These are phyloP conservation scores for Microcebus griseorufus DNA, from an alignment of 2,113 vertebrate species.

Conservation along the genomic window DNA sequence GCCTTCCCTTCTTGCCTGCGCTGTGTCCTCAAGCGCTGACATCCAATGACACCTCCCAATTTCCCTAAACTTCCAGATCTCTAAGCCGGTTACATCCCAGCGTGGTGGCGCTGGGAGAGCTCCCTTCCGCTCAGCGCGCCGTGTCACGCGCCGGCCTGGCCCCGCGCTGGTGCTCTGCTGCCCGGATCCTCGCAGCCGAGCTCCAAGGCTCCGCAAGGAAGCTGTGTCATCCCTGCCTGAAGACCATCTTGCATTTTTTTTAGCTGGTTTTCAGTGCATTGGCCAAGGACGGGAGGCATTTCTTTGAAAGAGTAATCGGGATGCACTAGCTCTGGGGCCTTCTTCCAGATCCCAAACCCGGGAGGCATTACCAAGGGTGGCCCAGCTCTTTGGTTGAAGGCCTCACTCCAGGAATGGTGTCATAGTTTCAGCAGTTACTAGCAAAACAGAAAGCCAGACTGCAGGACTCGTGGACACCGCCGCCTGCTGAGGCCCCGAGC, in stretches of 20 bases:
- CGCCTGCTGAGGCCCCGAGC: neutral
- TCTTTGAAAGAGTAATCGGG: neutral
- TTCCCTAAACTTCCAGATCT: neutral
- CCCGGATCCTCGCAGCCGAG: neutral
- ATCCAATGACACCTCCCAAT: neutral
- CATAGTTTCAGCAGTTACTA: neutral
- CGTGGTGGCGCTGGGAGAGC: rapidly evolving
- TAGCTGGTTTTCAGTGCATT: neutral
- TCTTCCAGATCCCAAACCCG: neutral
- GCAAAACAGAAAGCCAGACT: neutral
- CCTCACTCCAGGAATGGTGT: neutral
- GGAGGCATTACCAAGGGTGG: neutral
- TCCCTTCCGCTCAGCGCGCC: neutral
- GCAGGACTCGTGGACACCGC: rapidly evolving
- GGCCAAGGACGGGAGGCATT: neutral
- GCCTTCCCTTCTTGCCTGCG: neutral
- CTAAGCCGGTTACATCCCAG: no score
- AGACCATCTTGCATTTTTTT: neutral
- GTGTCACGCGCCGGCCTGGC: rapidly evolving
- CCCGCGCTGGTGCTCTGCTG: rapidly evolving
- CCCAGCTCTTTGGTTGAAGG: neutral
- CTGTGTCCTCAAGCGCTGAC: neutral
- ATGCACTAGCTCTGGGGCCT: rapidly evolving
- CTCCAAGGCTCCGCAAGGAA: neutral
- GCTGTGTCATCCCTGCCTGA: rapidly evolving